A percentile compares a stretch with the other conserved stretches of the same genome.
Conservation (phyloP, 2,888 invertebrate species). For the Scaptodrosophila latifasciaeformis region DNA sequence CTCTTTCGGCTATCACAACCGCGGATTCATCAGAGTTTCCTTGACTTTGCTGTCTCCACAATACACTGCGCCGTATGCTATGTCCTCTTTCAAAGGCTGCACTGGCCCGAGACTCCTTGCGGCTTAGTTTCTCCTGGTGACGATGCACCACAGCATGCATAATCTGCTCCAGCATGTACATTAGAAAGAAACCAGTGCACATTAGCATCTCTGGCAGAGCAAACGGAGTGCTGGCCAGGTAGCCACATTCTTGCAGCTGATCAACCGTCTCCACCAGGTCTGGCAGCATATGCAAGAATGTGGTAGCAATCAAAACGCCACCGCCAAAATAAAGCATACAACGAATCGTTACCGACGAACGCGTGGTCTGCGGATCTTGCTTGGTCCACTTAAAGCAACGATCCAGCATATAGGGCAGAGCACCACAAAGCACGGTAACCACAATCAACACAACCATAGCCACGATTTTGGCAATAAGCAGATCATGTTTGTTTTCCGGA, state of each 20-base stretch:
- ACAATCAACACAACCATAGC: conserved; percentile 86
- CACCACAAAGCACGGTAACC: conserved; percentile 85
- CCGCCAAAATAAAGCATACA: conserved; percentile 87
- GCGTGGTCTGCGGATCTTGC: conserved; percentile 59
- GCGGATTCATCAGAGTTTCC: background rate
- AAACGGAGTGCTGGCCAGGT: conserved; percentile 78
- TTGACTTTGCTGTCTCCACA: conserved; percentile 21
- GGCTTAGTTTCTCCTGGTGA: conserved; percentile 72
- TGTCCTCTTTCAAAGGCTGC: conserved; percentile 71
- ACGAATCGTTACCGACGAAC: conserved; percentile 76
- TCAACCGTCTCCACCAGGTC: conserved; percentile 84
- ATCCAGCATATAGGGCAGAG: conserved; percentile 83
- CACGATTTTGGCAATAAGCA: conserved; percentile 81
- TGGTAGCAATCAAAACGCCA: conserved; percentile 88
- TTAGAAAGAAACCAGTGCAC: conserved; percentile 84
- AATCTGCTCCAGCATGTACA: conserved; percentile 87
- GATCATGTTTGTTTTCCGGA: background rate
- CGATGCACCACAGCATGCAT: conserved; percentile 82
- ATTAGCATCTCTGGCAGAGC: conserved; percentile 83
- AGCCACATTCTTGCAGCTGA: conserved; percentile 76
- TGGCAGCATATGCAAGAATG: conserved; percentile 87
- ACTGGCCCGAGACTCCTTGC: conserved; percentile 59
- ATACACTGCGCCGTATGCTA: conserved; percentile 65
- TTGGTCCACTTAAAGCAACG: conserved; percentile 80
- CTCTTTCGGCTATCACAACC: background rate